Evolutionary conservation across 2,797 vertebrate species (phyloP).

Genomic region (Gadopsis marmoratus): DNA sequence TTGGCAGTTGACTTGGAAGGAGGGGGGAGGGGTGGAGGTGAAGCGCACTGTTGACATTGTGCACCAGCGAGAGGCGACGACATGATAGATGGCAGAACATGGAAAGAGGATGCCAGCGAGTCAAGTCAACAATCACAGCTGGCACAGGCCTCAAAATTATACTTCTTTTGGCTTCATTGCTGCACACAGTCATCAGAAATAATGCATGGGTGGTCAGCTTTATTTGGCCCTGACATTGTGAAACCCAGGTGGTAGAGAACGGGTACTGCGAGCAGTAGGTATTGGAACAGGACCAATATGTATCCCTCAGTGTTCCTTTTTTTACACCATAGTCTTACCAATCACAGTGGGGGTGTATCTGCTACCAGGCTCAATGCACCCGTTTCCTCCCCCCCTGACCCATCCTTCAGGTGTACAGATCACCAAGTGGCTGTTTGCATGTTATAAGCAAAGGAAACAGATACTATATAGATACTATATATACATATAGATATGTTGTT

Average conservation of each 20-base stretch:
- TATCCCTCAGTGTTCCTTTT: constrained; percentile 78
- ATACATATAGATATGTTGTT: constrained; percentile 85
- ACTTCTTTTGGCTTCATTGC: constrained; percentile 6
- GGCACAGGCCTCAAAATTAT: neutral
- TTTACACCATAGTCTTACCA: constrained; percentile 62
- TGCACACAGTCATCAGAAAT: neutral
- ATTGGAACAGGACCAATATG: constrained; percentile 32
- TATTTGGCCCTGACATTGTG: constrained; percentile 23
- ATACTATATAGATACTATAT: constrained; percentile 87
- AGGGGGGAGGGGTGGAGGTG: neutral
- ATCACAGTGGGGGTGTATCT: constrained; percentile 69
- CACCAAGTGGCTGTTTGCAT: constrained; percentile 98
- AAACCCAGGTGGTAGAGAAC: constrained; percentile 24
- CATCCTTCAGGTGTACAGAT: constrained; percentile 88
- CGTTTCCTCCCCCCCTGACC: constrained; percentile 46
- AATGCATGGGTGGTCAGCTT: neutral
- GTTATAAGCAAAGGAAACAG: constrained; percentile 90
- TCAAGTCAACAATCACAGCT: constrained; percentile 4
- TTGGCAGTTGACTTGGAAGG: constrained; percentile 5
- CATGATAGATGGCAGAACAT: neutral
- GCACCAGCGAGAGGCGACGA: constrained; percentile 16
- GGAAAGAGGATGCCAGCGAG: constrained; percentile 1
- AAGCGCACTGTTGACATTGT: constrained; percentile 3
- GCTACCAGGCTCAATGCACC: constrained; percentile 70
- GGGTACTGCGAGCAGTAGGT: constrained; percentile 19